A percentile compares a stretch with the other conserved stretches of the same genome.
These are phyloP conservation scores for Argya squamiceps DNA, from an alignment of 2,797 vertebrate genomes.

Conservation along the genomic window DNA sequence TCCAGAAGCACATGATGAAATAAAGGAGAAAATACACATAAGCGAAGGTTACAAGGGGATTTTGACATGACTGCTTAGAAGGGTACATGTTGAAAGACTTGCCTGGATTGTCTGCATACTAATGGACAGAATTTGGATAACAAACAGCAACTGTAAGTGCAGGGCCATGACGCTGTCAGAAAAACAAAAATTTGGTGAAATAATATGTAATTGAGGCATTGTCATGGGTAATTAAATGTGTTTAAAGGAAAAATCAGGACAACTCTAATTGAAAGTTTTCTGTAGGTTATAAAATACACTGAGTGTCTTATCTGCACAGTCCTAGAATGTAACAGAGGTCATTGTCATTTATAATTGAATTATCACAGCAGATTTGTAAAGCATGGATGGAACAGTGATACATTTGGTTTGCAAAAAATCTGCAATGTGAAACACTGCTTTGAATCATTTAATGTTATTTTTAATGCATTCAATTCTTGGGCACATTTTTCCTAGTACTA, in stretches of 20 bases:
- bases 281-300: background rate
- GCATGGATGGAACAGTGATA: background rate
- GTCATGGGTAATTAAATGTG: background rate
- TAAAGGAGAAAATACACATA: background rate
- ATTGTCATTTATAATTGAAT: background rate
- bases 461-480: background rate
- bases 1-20: background rate
- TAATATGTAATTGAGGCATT: background rate
- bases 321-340: background rate
- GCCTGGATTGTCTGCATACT: background rate
- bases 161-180: background rate
- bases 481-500: background rate
- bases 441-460: accelerated
- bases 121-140: background rate
- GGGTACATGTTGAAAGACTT: background rate
- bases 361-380: background rate
- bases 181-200: background rate
- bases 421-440: background rate
- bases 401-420: background rate
- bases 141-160: background rate
- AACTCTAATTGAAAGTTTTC: background rate
- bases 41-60: background rate
- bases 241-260: background rate
- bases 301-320: background rate
- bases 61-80: background rate